These are phyloP conservation scores for Ethmia dodecea DNA, from an alignment of 2,888 invertebrate genomes.

Conservation along the genomic window DNA sequence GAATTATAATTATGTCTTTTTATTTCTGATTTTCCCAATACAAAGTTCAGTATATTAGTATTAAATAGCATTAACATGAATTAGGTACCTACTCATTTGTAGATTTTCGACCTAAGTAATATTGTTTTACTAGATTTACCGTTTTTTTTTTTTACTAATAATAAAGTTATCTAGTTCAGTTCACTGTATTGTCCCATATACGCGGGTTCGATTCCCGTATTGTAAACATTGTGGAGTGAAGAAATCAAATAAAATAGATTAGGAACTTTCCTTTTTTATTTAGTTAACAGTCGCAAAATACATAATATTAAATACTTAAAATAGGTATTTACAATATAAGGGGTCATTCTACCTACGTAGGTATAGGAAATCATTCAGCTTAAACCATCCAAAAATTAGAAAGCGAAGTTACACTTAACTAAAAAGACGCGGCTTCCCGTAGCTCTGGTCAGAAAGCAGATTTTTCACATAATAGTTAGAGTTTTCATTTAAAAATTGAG, in stretches of 20 bases:
- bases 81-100: no score
- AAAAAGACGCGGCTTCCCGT: slow-evolving; percentile 35
- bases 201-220: no score
- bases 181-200: no score
- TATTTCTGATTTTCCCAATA: slow-evolving; percentile 27
- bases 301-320: slow-evolving; percentile 64
- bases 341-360: slow-evolving; percentile 74
- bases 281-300: slow-evolving; percentile 74
- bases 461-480: slow-evolving; percentile 19
- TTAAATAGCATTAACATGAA: no score
- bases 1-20: slow-evolving; percentile 51
- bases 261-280: slow-evolving; percentile 63
- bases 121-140: no score
- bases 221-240: background rate
- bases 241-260: background rate
- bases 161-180: no score
- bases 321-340: slow-evolving; percentile 70
- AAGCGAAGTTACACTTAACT: slow-evolving; percentile 50
- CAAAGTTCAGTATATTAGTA: no score
- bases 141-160: no score
- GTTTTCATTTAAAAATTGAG: slow-evolving; percentile 28
- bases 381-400: slow-evolving; percentile 67
- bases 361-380: slow-evolving; percentile 61
- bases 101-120: no score
- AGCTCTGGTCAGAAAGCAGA: slow-evolving; percentile 18